phyloP scores from a whole-genome alignment of 2,797 vertebrate genomes.

The Pelobates cultripes region DNA sequence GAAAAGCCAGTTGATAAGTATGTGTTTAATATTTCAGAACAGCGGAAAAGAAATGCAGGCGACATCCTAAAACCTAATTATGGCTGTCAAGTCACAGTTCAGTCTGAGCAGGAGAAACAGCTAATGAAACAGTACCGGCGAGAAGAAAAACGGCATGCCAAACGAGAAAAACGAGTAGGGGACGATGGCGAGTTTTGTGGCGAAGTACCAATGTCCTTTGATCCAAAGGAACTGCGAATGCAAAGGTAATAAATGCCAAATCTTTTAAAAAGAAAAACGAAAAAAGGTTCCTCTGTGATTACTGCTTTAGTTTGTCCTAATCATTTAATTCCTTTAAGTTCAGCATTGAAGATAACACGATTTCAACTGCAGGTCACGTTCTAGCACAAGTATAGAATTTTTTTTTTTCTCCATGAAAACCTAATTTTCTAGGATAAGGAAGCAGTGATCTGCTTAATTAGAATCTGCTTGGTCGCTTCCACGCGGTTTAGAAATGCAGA shows the following conservation, averaged over 20 bases:
- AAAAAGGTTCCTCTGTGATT: constrained; percentile 55
- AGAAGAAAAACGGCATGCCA: constrained; percentile 90
- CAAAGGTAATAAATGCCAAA: constrained; percentile 81
- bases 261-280: constrained; percentile 50
- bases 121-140: constrained; percentile 90
- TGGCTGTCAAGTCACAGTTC: constrained; percentile 95
- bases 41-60: constrained; percentile 72
- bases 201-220: constrained; percentile 80
- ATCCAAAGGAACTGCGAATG: constrained; percentile 88
- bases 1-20: too few relatives aligned
- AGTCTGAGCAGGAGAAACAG: constrained; percentile 93
- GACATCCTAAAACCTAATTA: constrained; percentile 84
- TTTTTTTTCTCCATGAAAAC: constrained; percentile 65
- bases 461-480: constrained; percentile 73
- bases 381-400: constrained; percentile 59
- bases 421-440: constrained; percentile 72
- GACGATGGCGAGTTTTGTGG: constrained; percentile 80
- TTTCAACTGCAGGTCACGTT: constrained; percentile 62
- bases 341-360: constrained; percentile 57
- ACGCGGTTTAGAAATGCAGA: constrained; percentile 71
- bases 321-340: constrained; percentile 58
- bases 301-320: constrained; percentile 51
- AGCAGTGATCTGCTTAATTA: constrained; percentile 82
- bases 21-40: constrained; percentile 69
- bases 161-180: constrained; percentile 80